Percentiles rank a stretch among this genome's conserved stretches.
These are phyloP conservation scores for Diplazon laetatorius DNA, from an alignment of 2,888 invertebrate genomes.

Conservation along the genomic window DNA sequence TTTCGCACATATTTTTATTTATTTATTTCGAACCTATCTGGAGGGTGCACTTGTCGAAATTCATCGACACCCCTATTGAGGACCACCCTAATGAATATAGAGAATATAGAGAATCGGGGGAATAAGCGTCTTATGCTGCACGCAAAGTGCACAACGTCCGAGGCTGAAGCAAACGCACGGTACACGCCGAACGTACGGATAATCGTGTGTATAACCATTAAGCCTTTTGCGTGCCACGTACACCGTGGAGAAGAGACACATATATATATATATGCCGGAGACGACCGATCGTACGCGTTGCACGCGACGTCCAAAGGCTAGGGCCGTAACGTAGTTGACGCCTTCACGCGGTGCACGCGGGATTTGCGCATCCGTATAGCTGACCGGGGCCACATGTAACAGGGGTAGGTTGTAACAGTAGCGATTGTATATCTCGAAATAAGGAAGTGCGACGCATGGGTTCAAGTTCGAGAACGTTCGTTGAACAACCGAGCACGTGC, in stretches of 20 bases:
- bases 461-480: no score
- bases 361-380: constrained; percentile 22
- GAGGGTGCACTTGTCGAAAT: no score
- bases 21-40: no score
- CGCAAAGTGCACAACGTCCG: constrained; percentile 52
- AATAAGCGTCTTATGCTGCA: constrained; percentile 34
- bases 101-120: neutral
- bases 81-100: neutral
- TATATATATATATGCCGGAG: no score
- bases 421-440: no score
- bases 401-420: no score
- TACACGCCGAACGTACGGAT: constrained; percentile 16
- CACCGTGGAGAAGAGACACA: constrained; percentile 35
- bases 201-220: constrained; percentile 30
- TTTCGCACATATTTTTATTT: no score
- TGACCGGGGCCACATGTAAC: no score
- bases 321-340: constrained; percentile 50
- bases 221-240: constrained; percentile 24
- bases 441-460: no score
- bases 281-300: constrained; percentile 50
- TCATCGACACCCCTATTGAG: no score
- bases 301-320: constrained; percentile 60
- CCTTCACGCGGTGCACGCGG: constrained; percentile 42
- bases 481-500: no score
- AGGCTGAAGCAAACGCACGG: constrained; percentile 41